Evolutionary conservation across 1,140 invertebrate genomes (phyloP).

Genomic region (Zophobas atratus): DNA sequence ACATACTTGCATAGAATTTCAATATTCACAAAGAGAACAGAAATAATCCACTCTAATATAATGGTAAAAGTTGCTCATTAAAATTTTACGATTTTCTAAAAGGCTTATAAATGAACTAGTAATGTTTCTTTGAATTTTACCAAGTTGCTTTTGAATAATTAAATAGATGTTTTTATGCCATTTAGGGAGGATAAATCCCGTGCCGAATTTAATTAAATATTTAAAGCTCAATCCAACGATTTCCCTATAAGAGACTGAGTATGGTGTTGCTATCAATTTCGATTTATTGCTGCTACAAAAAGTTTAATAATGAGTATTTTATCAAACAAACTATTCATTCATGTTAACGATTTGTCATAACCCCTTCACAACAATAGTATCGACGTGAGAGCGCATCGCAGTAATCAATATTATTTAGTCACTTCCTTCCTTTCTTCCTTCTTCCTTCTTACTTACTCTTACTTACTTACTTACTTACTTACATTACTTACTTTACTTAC

Average conservation of each 20-base stretch:
- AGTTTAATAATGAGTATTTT: background rate
- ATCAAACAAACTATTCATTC: conserved; percentile 25
- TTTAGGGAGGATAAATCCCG: conserved; percentile 38
- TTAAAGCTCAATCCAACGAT: conserved; percentile 25
- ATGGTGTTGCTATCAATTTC: conserved; percentile 27
- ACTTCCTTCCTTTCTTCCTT: no score
- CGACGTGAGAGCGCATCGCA: no score
- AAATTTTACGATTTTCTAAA: conserved; percentile 25
- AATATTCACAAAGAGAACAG: conserved; percentile 37
- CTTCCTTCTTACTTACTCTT: no score
- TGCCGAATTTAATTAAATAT: conserved; percentile 36
- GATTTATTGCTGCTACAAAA: conserved; percentile 18
- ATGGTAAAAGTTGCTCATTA: conserved; percentile 41
- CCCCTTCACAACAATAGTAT: no score
- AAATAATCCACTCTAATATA: conserved; percentile 39
- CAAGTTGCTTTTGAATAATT: conserved; percentile 31
- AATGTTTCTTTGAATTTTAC: conserved; percentile 39
- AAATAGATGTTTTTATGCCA: conserved; percentile 32
- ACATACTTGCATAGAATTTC: conserved; percentile 11
- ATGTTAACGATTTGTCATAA: background rate
- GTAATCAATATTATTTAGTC: no score
- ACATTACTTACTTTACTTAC: no score
- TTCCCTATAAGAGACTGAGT: background rate
- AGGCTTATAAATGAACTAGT: conserved; percentile 41
- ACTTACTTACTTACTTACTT: no score